A percentile compares a stretch with the other conserved stretches of the same genome.
Conservation (phyloP, 2,797 vertebrate genomes). For the Phoebastria nigripes region DNA sequence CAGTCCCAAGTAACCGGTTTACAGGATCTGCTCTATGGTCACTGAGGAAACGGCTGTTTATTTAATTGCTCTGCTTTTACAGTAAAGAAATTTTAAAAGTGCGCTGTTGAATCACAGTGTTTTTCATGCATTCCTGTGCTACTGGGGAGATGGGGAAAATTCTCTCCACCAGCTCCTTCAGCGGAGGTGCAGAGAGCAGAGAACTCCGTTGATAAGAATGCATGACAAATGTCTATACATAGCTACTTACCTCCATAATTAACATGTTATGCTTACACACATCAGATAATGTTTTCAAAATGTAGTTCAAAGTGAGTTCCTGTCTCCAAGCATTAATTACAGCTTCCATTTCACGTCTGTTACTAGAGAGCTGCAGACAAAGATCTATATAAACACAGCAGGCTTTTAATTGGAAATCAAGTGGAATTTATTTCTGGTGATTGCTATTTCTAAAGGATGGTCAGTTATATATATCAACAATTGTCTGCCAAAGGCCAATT, state of each 20-base stretch:
- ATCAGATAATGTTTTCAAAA: conserved; percentile 50
- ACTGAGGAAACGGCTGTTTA: not conserved
- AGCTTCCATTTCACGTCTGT: conserved; percentile 53
- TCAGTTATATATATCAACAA: conserved; percentile 15
- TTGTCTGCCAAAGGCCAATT: not conserved
- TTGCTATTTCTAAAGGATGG: not conserved
- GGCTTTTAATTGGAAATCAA: conserved; percentile 46
- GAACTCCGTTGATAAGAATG: not conserved
- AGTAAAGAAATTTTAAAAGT: not conserved
- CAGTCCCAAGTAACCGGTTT: not conserved
- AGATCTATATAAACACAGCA: conserved; percentile 55
- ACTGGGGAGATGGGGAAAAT: not conserved
- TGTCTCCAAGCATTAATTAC: conserved; percentile 58
- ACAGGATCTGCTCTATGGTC: not conserved
- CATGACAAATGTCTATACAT: not conserved
- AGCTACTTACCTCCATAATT: conserved; percentile 18
- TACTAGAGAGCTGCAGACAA: conserved; percentile 50
- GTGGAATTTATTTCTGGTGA: conserved; percentile 21
- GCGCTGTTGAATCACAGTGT: not conserved
- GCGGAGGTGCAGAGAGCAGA: not conserved
- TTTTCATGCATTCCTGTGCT: not conserved
- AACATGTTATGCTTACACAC: not conserved
- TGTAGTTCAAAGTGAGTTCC: conserved; percentile 21
- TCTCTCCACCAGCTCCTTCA: not conserved
- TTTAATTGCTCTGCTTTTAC: not conserved